Percentiles rank a stretch among this genome's conserved stretches.
Evolutionary conservation across 2,113 vertebrate genomes (phyloP).

Genomic region (Gymnocephalus cernua): DNA sequence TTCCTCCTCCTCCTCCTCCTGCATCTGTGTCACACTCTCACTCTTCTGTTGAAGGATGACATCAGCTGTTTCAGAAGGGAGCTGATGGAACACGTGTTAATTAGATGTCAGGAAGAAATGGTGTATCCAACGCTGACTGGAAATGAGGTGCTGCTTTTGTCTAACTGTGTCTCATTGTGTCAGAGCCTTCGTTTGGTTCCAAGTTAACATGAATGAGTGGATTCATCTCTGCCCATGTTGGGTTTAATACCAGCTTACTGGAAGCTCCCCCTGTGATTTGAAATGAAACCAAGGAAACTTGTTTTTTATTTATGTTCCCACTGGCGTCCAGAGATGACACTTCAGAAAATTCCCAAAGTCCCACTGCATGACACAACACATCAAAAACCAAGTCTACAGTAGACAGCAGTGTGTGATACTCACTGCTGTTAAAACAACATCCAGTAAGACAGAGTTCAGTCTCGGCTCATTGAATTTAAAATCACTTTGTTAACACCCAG

Average conservation of each 20-base stretch:
- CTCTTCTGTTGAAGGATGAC: not conserved
- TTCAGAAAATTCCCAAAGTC: not conserved
- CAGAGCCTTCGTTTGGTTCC: not conserved
- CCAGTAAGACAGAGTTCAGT: not conserved
- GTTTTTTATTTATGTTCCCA: not conserved
- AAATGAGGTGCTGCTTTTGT: conserved; percentile 28
- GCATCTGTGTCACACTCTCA: conserved; percentile 31
- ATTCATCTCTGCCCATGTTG: not conserved
- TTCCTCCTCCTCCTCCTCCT: not conserved
- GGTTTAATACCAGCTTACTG: conserved; percentile 21
- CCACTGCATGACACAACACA: not conserved
- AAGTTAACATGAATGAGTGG: conserved; percentile 1
- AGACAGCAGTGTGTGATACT: not conserved
- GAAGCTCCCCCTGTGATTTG: not conserved
- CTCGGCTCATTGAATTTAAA: not conserved
- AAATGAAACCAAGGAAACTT: not conserved
- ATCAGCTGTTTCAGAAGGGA: conserved; percentile 1
- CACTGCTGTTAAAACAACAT: not conserved
- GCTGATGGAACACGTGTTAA: conserved; percentile 36
- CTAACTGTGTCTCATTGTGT: conserved; percentile 34
- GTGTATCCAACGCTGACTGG: conserved; percentile 27
- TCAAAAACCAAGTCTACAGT: not conserved
- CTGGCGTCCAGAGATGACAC: not conserved
- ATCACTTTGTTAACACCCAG: not conserved
- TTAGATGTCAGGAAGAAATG: conserved; percentile 36